Base-by-base conservation (phyloP, 2,797 vertebrate species). In the Crocodylus rhombifer region DNA sequence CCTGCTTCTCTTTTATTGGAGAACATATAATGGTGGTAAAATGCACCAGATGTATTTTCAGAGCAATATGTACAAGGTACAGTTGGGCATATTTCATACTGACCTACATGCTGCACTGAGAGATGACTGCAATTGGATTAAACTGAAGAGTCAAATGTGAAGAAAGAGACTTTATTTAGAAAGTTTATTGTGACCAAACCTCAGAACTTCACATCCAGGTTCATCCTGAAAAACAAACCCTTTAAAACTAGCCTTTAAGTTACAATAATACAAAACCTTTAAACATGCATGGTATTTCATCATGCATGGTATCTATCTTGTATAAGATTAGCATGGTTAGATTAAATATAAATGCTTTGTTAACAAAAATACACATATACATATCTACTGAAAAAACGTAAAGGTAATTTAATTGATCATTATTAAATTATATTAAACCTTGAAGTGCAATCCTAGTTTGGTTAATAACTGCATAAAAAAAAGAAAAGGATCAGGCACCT, bases 381-480 rank as follows among this genome's bases (percentile, higher is more conserved):
- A 89, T 8, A 16, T 56, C 26, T 15, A 30, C 62, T 69, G 64
- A 88, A 83, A 84, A 84, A 77, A 8, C 56, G 77, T 56, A 81
- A 86, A 90, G 60, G 7, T 2, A 67, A 73, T 82, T 80, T 77
- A n/a, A 61, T 83, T 86, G 79, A 82, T 77, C 58, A 73, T 86
- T 81, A 36, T 12, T 69, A 1, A 88, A 82, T n/a, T 78, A 65
- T 7, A 57, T 2, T 81, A 25, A 15, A 61, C 16, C 20, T 92
- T 28, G 14, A 64, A 57, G 14, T 17, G 16, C n/a, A 80, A 14
- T 73, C 6, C 6, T 51, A 65, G n/a, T 28, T 11, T 36, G 5
- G 0, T 0, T 18, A 26, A n/a, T 13, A 18, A 81, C n/a, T 55
- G 11, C 6, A 9, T 17, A 74, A 89, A 57, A 57, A 83, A 84